A percentile compares a stretch with the other conserved stretches of the same genome.
Evolutionary conservation across 2,113 vertebrate species (phyloP).

Genomic region (Callorhinus ursinus): DNA sequence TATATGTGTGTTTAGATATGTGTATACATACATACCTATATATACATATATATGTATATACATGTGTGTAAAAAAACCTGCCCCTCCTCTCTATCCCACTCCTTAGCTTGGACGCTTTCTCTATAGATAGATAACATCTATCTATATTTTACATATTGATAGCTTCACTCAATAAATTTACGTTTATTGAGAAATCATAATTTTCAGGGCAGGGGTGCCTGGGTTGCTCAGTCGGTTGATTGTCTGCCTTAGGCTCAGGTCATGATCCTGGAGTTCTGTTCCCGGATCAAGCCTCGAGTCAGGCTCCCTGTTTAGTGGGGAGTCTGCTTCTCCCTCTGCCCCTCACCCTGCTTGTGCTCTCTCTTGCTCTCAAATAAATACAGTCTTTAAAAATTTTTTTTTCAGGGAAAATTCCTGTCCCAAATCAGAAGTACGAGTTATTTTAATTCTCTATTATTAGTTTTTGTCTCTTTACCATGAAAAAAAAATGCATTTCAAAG

Average conservation of each 20-base stretch:
- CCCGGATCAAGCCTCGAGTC: no score
- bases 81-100: background rate
- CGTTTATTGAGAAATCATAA: background rate
- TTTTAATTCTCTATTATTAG: background rate
- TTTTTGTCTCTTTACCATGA: conserved; percentile 5
- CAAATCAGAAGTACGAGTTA: background rate
- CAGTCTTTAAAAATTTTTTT: background rate
- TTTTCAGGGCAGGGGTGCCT: background rate
- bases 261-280: background rate
- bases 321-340: background rate
- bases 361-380: background rate
- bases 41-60: background rate
- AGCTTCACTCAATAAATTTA: background rate
- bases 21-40: background rate
- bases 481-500: background rate
- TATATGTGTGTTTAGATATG: background rate
- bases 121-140: no score
- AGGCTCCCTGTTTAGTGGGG: background rate
- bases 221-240: background rate
- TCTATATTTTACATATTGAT: background rate
- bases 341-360: background rate
- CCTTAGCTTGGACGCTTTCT: background rate
- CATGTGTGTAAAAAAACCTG: background rate
- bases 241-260: background rate
- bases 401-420: background rate